A percentile compares a stretch with the other conserved stretches of the same genome.
Evolutionary conservation across 2,888 invertebrate species (phyloP).

Genomic region (Noctua pronuba): DNA sequence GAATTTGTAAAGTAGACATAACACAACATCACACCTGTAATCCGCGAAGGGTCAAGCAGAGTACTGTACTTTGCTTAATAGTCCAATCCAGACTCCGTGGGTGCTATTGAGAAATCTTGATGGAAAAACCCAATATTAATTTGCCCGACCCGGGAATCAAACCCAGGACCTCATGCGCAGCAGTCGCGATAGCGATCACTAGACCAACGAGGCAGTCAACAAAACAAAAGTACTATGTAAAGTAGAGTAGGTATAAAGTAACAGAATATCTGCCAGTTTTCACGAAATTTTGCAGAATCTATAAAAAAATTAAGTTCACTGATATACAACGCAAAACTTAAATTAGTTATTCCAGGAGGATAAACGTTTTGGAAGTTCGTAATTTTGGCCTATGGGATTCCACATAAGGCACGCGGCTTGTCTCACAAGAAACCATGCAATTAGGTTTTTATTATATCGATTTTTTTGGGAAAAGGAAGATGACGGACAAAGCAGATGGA

Average conservation of each 20-base stretch:
- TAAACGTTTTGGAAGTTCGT: not conserved
- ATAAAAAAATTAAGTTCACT: too few species aligned
- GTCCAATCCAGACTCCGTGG: not conserved
- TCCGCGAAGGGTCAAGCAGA: not conserved
- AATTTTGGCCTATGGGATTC: not conserved
- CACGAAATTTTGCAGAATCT: not conserved
- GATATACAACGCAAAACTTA: too few species aligned
- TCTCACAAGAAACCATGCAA: not conserved
- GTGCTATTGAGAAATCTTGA: not conserved
- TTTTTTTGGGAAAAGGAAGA: not conserved
- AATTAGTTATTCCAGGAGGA: not conserved
- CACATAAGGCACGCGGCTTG: too few species aligned
- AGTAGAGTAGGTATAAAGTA: not conserved
- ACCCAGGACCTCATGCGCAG: not conserved
- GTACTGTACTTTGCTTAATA: too few species aligned
- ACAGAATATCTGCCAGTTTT: not conserved
- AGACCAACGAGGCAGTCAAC: not conserved
- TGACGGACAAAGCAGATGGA: not conserved
- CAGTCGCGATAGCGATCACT: not conserved
- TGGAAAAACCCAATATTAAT: not conserved
- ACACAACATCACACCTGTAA: not conserved
- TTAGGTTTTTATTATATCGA: not conserved
- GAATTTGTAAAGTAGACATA: not conserved
- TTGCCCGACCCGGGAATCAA: not conserved
- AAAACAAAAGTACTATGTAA: not conserved